Conservation (phyloP, 2,113 vertebrate genomes). For the Parotia lawesii region DNA sequence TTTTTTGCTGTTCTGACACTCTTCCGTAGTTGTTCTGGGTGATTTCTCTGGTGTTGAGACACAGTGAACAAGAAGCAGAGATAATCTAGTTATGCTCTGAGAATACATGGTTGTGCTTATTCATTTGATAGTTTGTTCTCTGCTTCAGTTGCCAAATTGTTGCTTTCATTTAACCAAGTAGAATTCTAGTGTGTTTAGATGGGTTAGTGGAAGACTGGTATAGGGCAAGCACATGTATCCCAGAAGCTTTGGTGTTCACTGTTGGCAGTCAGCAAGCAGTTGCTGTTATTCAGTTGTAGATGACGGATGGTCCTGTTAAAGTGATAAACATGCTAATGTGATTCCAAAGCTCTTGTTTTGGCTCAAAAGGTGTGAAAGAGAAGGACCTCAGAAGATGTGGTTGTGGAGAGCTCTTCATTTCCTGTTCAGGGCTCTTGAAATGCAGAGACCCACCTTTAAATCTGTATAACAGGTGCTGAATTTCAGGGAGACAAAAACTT, state of each 20-base stretch:
- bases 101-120: background rate
- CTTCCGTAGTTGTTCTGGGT: background rate
- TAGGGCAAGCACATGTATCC: accelerated
- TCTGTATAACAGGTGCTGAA: background rate
- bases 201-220: background rate
- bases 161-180: background rate
- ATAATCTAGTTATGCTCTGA: background rate
- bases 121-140: background rate
- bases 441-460: background rate
- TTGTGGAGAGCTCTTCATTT: background rate
- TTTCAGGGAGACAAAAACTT: background rate
- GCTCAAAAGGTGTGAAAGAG: background rate
- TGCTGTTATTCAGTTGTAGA: background rate
- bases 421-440: background rate
- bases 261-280: background rate
- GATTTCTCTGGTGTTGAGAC: background rate
- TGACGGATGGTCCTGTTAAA: background rate
- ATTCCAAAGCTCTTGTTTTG: background rate
- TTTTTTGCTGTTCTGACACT: background rate
- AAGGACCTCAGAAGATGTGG: background rate
- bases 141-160: background rate
- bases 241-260: background rate
- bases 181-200: background rate
- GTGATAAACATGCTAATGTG: accelerated
- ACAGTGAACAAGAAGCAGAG: background rate